Conservation (phyloP, 2,888 invertebrate species). For the Calameuta idolon region DNA sequence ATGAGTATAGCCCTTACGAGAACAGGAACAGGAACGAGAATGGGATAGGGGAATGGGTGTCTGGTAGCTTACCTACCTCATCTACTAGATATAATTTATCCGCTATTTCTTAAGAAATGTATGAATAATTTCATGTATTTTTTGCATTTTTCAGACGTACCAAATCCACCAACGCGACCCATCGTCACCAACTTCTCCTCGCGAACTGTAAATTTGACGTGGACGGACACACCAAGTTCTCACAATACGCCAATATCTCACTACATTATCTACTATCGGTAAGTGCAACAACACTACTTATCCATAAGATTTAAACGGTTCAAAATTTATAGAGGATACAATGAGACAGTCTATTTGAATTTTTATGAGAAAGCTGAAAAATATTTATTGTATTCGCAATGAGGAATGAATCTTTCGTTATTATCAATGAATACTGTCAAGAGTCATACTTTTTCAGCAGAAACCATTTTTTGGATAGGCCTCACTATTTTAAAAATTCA, state of each 20-base stretch:
- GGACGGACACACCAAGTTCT: slow-evolving; percentile 78
- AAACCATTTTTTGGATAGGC: no score
- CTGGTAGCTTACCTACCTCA: neutral
- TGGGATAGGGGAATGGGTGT: neutral
- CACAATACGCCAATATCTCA: slow-evolving; percentile 78
- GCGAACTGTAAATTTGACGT: slow-evolving; percentile 79
- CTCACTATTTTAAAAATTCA: no score
- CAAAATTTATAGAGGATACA: neutral
- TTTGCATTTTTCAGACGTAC: slow-evolving; percentile 72
- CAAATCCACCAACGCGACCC: slow-evolving; percentile 79
- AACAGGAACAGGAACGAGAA: neutral
- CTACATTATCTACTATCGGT: slow-evolving; percentile 81
- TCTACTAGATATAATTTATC: neutral
- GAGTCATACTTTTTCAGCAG: no score
- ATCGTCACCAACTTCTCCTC: slow-evolving; percentile 80
- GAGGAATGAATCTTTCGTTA: no score
- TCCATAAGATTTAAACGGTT: neutral
- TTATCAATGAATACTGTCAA: no score
- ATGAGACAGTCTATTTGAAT: neutral
- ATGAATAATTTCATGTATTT: slow-evolving; percentile 2
- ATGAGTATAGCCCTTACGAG: neutral
- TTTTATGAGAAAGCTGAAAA: no score
- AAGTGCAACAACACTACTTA: slow-evolving; percentile 60
- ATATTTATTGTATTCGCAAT: no score
- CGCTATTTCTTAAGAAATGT: slow-evolving; percentile 3